Evolutionary conservation across 2,113 vertebrate species (phyloP), one percentile per base, ranked within the genome.

Genomic region (Lucifuga dentata): DNA sequence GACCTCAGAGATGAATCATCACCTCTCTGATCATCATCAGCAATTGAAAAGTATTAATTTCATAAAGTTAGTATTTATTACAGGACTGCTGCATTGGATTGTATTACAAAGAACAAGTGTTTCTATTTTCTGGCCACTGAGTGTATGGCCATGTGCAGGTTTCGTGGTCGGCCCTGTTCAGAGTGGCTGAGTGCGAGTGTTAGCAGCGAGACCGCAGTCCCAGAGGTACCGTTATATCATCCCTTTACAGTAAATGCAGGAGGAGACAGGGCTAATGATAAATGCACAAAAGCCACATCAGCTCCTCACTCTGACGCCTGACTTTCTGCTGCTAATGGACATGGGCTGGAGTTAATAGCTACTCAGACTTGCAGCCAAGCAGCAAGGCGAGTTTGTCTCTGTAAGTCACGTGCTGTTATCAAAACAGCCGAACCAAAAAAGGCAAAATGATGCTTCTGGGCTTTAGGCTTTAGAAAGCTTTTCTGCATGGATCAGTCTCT

Each of bases 251-350:
- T 88, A 91, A 90, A 86, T 64, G 87, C 36, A 76, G 59, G 56
- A 67, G 74, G 61, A 84, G 81, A 84, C 50, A 2, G 75, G 60
- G 76, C 52, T 76, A 59, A 83, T 78, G 83, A 88, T 85, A 85
- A 90, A 90, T 85, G 87, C 70, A 62, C 65, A 66, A 75, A 71
- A 88, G 73, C 71, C 73, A 77, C 81, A 90, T 87, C 86, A 89
- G 83, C 83, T 77, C 58, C 77, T 85, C 69, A 51, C 73, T 73
- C 86, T 64, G 85, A 87, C 72, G 87, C 84, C 82, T 78, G 85
- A 86, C 82, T 83, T 77, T 78, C 74, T 80, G 83, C 58, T 63
- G 70, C 84, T 90, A 90, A 91, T 91, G 88, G 89, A 89, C 77
- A 67, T 45, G 39, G 80, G 76, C 68, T 68, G 63, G 68, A 69